phyloP scores from a whole-genome alignment of 92 coral and sea anemone species.

The Zoanthus solanderi region DNA sequence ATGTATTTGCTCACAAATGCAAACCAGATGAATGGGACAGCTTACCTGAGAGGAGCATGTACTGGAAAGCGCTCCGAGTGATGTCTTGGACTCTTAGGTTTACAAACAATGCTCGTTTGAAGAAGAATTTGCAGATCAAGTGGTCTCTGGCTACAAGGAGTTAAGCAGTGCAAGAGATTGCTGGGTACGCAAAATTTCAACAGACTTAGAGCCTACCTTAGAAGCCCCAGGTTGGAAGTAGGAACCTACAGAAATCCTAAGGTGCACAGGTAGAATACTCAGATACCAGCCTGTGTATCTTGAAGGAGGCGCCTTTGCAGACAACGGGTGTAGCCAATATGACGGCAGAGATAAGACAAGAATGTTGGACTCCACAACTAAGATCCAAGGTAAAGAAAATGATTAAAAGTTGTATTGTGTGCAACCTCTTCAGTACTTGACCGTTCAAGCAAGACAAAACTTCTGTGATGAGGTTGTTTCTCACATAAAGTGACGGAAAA shows the following conservation, averaged over 20 bases:
- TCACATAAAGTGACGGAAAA: no score
- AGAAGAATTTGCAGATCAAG: not conserved
- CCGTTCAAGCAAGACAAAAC: no score
- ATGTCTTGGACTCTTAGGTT: constrained; percentile 66
- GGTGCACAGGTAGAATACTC: not conserved
- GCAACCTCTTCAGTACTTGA: no score
- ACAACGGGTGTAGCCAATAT: not conserved
- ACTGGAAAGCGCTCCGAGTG: constrained; percentile 63
- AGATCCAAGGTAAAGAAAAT: no score
- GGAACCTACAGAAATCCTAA: not conserved
- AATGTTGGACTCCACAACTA: no score
- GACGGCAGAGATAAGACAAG: no score
- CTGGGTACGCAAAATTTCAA: constrained; percentile 60
- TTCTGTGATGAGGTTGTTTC: no score
- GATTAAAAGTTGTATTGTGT: no score
- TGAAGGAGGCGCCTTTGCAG: not conserved
- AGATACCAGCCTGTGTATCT: not conserved
- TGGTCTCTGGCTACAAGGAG: constrained; percentile 66
- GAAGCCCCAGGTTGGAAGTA: not conserved
- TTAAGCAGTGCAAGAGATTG: constrained; percentile 35
- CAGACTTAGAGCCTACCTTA: not conserved
- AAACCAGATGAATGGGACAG: constrained; percentile 72
- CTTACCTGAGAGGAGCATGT: constrained; percentile 51
- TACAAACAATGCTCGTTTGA: constrained; percentile 43
- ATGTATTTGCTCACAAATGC: constrained; percentile 7